A percentile compares a stretch with the other conserved stretches of the same genome.
Evolutionary conservation across 64 coral and sea anemone species (phyloP).

Genomic region (Actinia tenebrosa): DNA sequence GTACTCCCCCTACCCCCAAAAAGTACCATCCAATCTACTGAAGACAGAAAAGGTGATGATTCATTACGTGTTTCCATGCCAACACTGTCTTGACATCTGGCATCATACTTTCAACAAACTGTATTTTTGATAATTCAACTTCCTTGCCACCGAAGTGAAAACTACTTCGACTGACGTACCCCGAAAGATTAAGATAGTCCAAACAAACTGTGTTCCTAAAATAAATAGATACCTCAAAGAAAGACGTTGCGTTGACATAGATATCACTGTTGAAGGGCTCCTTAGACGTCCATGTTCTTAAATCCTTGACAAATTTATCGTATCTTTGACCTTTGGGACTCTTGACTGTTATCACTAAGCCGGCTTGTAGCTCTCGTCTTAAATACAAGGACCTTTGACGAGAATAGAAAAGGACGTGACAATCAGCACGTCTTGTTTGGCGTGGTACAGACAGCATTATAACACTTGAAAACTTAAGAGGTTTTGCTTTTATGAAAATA

Average conservation of each 20-base stretch:
- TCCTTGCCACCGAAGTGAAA: too few species aligned
- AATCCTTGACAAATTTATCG: constrained; percentile 14
- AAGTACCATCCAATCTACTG: too few species aligned
- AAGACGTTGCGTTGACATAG: neutral
- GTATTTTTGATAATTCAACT: too few species aligned
- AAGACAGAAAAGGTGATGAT: too few species aligned
- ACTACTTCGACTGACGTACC: neutral
- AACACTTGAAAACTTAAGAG: neutral
- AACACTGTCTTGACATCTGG: too few species aligned
- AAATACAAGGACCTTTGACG: neutral
- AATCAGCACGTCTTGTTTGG: neutral
- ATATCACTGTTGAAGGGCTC: constrained; percentile 21
- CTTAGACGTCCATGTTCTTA: constrained; percentile 10
- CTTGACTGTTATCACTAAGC: constrained; percentile 22
- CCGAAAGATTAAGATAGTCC: neutral
- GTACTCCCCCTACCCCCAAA: too few species aligned
- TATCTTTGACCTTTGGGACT: constrained; percentile 15
- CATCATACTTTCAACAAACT: too few species aligned
- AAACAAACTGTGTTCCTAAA: neutral
- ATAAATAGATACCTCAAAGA: neutral
- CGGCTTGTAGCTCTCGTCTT: constrained; percentile 13
- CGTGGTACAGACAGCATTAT: too few species aligned
- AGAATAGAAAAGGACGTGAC: neutral
- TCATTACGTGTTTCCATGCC: too few species aligned
- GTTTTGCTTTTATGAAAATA: neutral